Evolutionary conservation across 2,797 vertebrate genomes (phyloP), one percentile per base, ranked within the genome.

Genomic region (Chelonia mydas): DNA sequence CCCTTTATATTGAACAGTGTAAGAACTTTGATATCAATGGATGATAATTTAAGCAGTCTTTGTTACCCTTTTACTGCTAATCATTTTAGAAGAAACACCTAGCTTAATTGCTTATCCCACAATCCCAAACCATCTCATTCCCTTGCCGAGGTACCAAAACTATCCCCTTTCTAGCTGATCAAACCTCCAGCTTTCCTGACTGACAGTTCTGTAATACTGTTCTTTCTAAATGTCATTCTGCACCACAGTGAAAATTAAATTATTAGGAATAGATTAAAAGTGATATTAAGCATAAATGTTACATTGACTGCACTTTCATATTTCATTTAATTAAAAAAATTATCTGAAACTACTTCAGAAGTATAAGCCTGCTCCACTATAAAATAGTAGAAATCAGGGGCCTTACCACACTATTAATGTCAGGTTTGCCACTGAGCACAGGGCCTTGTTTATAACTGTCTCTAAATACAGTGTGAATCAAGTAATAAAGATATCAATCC

Each of bases 401-500:
- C 68, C 59, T 84, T 87, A 25, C 1, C 51, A 41, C 86, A 31
- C 28, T 57, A 4, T 61, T 87, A 5, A 28, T 12, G 9, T 76
- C 84, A 53, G 6, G 76, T 90, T 87, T 93, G 31, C 33, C 91
- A 57, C 45, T 33, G 61, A 7, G n/a, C 6, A 2, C 31, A 47
- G 94, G 84, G n/a, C 68, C 89, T 11, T 41, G n/a, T 72, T 41
- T 72, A 23, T 72, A 41, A 11, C 37, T 3, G 25, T 47, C 72
- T 89, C 86, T 78, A 85, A 95, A 94, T 94, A 8, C 37, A 61
- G 11, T 5, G 11, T 77, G 84, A 28, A 37, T 81, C 0, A 90
- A 25, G 72, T 83, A 4, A 16, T 83, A 55, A 78, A 94, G 78
- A 27, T 76, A 57, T 28, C 83, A 7, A 23, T 92, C 83, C 93